phyloP scores from a whole-genome alignment of 2,113 vertebrate genomes.

The Edolisoma coerulescens region DNA sequence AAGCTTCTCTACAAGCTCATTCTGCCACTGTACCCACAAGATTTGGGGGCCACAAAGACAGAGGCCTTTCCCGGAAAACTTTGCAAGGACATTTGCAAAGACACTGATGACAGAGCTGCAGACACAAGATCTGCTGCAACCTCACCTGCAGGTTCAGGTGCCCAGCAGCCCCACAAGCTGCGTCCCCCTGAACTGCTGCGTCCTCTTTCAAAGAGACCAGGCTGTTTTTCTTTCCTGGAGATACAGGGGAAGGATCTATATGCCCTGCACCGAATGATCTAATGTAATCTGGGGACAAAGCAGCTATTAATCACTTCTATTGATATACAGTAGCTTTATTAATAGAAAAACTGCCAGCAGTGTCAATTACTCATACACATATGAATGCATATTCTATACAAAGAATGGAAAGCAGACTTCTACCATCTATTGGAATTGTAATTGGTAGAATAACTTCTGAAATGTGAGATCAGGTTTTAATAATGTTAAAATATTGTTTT shows the following conservation, averaged over 20 bases:
- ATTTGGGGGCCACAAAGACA: neutral
- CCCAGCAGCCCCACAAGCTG: neutral
- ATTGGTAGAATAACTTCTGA: conserved; percentile 13
- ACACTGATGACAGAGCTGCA: accelerated
- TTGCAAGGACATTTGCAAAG: neutral
- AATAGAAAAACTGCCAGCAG: neutral
- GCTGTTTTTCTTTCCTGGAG: neutral
- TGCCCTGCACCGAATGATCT: neutral
- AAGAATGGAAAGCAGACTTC: conserved; percentile 16
- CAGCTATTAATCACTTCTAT: conserved; percentile 32
- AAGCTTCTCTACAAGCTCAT: neutral
- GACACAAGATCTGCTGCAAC: neutral
- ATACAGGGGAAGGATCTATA: neutral
- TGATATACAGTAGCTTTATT: neutral
- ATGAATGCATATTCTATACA: neutral
- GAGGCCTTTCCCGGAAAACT: neutral
- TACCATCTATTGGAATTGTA: neutral
- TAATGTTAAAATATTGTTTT: conserved; percentile 30
- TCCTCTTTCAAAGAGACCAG: neutral
- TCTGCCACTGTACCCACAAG: neutral
- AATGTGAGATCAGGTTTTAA: conserved; percentile 24
- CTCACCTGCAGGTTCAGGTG: neutral
- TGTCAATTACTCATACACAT: neutral
- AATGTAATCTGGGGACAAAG: neutral
- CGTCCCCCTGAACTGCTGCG: neutral